phyloP scores from a whole-genome alignment of 2,797 vertebrate genomes.

The Sphenodon punctatus region DNA sequence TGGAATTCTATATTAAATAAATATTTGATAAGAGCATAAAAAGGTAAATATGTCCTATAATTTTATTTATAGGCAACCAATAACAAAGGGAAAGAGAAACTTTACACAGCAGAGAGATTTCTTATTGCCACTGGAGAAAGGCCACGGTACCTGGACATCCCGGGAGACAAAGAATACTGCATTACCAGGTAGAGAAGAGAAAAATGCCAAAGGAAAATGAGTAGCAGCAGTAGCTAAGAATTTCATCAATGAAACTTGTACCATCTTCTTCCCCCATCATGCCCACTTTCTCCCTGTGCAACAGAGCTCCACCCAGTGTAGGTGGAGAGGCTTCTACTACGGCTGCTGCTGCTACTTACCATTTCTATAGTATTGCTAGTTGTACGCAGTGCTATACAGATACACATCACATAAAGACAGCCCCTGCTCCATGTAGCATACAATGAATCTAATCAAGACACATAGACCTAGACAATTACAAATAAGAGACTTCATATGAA shows the following conservation, averaged over 20 bases:
- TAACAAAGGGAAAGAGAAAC: conserved; percentile 74
- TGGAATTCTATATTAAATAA: no score
- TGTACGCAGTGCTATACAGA: no score
- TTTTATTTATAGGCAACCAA: conserved; percentile 78
- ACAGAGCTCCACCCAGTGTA: not conserved
- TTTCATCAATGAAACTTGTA: fast-evolving
- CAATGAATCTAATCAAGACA: no score
- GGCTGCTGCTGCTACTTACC: no score
- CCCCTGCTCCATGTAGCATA: no score
- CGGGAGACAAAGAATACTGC: conserved; percentile 83
- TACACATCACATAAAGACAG: no score
- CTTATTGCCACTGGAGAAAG: conserved; percentile 85
- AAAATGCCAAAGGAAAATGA: not conserved
- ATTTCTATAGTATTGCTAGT: no score
- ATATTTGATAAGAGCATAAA: not conserved
- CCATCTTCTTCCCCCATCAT: no score
- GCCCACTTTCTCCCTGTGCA: not conserved
- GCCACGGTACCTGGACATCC: conserved; percentile 78
- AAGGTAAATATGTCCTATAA: not conserved
- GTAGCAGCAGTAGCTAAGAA: not conserved
- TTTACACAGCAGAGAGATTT: conserved; percentile 79
- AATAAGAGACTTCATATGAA: no score
- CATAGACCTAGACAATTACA: no score
- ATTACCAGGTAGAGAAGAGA: conserved; percentile 79
- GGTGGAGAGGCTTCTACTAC: not conserved